Evolutionary conservation across 2,797 vertebrate species (phyloP), one percentile per base, ranked within the genome.

Genomic region (Melanotaenia maccullochi): DNA sequence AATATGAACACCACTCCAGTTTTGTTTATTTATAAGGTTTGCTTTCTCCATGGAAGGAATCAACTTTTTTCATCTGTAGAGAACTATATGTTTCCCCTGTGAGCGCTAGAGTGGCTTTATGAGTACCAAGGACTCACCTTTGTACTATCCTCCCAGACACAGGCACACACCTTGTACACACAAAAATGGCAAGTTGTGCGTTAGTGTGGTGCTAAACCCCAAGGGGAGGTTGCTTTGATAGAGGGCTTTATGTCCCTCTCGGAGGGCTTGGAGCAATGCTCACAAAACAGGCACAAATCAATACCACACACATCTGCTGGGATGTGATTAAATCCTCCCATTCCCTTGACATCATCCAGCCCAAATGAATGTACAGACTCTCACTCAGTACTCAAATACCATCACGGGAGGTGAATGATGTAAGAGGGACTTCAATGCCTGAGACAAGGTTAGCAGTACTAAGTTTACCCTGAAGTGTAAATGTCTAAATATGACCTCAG

Each of bases 301-400:
- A 92, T 91, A 92, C 73, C 14, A n/a, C 68, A 63, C 84, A 89
- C 83, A 89, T 89, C 81, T 91, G 88, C 84, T 60, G 69, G 76
- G 79, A 66, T 73, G 85, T 79, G 86, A 93, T 93, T 92, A 87
- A 83, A 90, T 82, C 76, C 75, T 82, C 69, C 40, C 33, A 57
- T 76, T 82, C 83, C 68, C 73, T 60, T 36, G 69, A 83, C 68
- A 73, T 52, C 76, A 42, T 49, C 58, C 33, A 32, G 28, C n/a
- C 51, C 42, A 71, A 9, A 68, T 62, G 38, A 74, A 65, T 57
- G 32, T 66, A 72, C 49, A 69, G 56, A 66, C 66, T 36, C 71
- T 66, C 54, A 54, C 72, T 52, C 52, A 61, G 25, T 35, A 55
- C 44, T 55, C 55, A 44, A 32, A 69, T 65, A 33, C 36, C 36